These are phyloP conservation scores for Ceratitis capitata DNA, from an alignment of 1,140 invertebrate species.

Conservation along the genomic window DNA sequence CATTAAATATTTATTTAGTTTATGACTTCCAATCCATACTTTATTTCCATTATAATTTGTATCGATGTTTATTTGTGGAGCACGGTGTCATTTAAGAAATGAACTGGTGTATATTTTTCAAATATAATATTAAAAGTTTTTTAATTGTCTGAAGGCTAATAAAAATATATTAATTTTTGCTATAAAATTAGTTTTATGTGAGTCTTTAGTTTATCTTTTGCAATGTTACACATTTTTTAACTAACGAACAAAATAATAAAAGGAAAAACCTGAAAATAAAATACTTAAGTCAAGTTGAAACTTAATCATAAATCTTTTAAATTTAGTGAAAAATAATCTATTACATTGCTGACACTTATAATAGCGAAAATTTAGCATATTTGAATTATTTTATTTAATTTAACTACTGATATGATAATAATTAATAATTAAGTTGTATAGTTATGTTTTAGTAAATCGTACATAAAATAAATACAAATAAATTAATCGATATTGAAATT, in stretches of 20 bases:
- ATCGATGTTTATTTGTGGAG: background rate
- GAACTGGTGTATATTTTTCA: background rate
- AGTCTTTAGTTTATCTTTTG: background rate
- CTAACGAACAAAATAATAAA: background rate
- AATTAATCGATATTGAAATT: background rate
- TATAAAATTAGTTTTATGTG: background rate
- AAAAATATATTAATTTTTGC: background rate
- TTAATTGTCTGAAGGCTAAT: background rate
- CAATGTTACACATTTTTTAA: background rate
- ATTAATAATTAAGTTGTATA: background rate
- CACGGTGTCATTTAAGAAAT: background rate
- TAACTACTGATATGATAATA: background rate
- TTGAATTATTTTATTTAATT: background rate
- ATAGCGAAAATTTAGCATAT: background rate
- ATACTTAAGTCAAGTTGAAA: background rate
- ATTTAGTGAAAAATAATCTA: background rate
- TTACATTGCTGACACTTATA: background rate
- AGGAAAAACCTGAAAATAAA: background rate
- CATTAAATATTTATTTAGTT: too few relatives aligned
- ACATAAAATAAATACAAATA: conserved; percentile 14
- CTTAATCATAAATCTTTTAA: background rate
- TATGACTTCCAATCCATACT: too few relatives aligned
- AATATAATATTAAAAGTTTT: background rate
- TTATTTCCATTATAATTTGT: too few relatives aligned
- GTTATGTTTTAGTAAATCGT: conserved; percentile 5